Conservation (phyloP, 1,140 invertebrate species). For the Eubasilissa regina region DNA sequence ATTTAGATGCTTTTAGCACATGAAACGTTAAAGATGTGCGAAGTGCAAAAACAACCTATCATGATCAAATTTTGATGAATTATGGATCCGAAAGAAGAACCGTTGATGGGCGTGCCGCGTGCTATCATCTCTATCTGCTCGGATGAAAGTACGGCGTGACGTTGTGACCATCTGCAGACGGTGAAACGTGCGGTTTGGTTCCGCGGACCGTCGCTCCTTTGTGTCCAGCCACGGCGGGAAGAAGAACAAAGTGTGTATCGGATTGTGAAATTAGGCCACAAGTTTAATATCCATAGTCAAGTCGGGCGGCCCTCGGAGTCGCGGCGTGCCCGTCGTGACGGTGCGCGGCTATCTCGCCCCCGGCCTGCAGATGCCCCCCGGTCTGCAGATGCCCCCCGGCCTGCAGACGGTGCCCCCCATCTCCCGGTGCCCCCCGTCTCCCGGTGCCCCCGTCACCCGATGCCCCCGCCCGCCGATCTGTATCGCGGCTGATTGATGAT, state of each 20-base stretch:
- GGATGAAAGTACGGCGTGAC: background rate
- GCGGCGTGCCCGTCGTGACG: conserved; percentile 10
- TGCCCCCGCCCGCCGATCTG: background rate
- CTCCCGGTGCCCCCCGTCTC: too few relatives aligned
- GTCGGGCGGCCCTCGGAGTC: background rate
- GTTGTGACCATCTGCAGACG: conserved; percentile 2
- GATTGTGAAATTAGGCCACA: conserved; percentile 28
- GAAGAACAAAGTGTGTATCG: conserved; percentile 26
- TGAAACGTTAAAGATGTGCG: too few relatives aligned
- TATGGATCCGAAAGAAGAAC: too few relatives aligned
- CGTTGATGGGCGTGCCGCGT: too few relatives aligned
- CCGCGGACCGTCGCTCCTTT: background rate
- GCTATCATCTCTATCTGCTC: background rate
- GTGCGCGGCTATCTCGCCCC: background rate
- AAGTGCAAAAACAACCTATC: too few relatives aligned
- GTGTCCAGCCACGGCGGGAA: conserved; percentile 10
- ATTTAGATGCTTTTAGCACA: too few relatives aligned
- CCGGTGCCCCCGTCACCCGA: background rate
- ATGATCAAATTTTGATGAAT: too few relatives aligned
- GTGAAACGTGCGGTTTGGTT: background rate
- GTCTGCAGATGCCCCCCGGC: too few relatives aligned
- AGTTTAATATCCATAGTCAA: conserved; percentile 26
- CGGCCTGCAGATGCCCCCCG: too few relatives aligned
- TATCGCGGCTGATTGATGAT: conserved; percentile 17
- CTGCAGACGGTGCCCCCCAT: too few relatives aligned